These are phyloP conservation scores for Muscicapa comitata DNA, from an alignment of 2,797 vertebrate genomes.

Conservation along the genomic window DNA sequence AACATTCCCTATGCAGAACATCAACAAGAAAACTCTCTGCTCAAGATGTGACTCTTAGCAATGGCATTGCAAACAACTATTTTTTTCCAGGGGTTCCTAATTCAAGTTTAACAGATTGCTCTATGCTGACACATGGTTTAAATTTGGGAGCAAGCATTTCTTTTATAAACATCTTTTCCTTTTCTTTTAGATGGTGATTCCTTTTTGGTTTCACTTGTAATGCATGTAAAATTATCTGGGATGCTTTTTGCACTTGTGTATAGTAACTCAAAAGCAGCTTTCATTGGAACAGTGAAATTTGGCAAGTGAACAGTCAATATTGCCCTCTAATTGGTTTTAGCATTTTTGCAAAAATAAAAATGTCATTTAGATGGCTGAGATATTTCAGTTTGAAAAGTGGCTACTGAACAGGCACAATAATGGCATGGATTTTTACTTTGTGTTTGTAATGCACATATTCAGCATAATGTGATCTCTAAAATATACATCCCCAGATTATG, in stretches of 20 bases:
- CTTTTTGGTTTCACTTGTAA: constrained; percentile 46
- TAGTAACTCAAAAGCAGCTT: constrained; percentile 61
- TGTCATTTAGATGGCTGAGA: constrained; percentile 62
- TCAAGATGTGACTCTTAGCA: neutral
- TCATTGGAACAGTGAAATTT: constrained; percentile 64
- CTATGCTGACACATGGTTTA: constrained; percentile 50
- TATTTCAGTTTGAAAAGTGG: constrained; percentile 63
- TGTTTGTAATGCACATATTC: neutral
- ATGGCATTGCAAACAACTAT: constrained; percentile 8
- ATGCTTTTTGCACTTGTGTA: constrained; percentile 49
- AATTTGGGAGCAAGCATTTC: constrained; percentile 49
- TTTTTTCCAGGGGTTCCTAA: neutral
- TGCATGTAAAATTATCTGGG: constrained; percentile 46
- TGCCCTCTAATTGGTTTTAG: constrained; percentile 69
- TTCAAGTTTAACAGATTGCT: constrained; percentile 42
- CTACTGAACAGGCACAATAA: constrained; percentile 19
- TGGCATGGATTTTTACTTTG: constrained; percentile 26
- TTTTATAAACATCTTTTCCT: constrained; percentile 37
- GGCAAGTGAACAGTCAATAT: constrained; percentile 60
- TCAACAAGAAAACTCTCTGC: neutral
- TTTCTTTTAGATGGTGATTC: constrained; percentile 48
- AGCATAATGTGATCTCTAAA: constrained; percentile 19
- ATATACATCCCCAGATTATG: constrained; percentile 18
- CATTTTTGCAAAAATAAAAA: constrained; percentile 69
- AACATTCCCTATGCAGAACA: neutral